Evolutionary conservation across 2,113 vertebrate genomes (phyloP).

Genomic region (Lophura nycthemera): DNA sequence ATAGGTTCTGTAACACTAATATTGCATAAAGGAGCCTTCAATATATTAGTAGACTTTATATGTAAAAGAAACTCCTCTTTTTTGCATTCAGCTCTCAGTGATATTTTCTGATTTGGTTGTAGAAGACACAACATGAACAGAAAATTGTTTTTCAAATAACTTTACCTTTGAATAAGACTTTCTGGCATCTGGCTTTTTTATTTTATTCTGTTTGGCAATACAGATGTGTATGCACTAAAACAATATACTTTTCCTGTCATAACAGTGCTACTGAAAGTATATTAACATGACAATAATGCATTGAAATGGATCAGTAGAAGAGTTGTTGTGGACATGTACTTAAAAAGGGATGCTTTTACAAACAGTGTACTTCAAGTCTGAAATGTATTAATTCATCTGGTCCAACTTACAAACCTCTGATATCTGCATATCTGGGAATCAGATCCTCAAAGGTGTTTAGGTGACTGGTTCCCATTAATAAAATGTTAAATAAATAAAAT

Average conservation of each 20-base stretch:
- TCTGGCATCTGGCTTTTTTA: neutral
- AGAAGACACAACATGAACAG: neutral
- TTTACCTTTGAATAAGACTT: neutral
- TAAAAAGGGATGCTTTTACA: neutral
- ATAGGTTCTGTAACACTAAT: neutral
- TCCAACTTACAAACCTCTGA: neutral
- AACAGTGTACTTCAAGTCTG: neutral
- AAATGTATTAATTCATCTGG: slow-evolving; percentile 2
- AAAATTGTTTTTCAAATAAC: neutral
- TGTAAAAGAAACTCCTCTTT: neutral
- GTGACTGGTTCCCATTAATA: neutral
- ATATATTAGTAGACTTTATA: neutral
- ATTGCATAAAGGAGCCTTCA: neutral
- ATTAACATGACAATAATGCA: neutral
- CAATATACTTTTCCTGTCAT: neutral
- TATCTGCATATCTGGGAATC: neutral
- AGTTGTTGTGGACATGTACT: neutral
- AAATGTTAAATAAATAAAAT: neutral
- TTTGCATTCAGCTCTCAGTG: neutral
- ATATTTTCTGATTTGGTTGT: neutral
- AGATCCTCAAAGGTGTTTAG: neutral
- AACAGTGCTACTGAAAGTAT: neutral
- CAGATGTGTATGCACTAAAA: neutral
- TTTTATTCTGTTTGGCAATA: neutral
- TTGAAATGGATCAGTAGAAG: slow-evolving; percentile 16